Percentiles rank a stretch among this genome's conserved stretches.
Evolutionary conservation across 2,888 invertebrate genomes (phyloP).

Genomic region (Leucophenga montana): DNA sequence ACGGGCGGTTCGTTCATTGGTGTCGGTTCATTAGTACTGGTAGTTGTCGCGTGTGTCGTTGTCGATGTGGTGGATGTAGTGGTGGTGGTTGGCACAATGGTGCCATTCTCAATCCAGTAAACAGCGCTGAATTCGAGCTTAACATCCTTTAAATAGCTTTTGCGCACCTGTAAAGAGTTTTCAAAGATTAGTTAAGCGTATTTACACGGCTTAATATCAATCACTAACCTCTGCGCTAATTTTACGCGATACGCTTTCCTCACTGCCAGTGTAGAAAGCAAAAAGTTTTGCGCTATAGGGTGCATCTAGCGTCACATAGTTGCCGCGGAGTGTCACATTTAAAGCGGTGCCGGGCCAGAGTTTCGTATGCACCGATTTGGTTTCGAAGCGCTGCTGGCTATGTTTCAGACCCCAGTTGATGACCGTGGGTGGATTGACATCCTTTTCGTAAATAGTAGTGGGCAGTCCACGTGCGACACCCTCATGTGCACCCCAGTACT

Average conservation of each 20-base stretch:
- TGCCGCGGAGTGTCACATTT: slow-evolving; percentile 85
- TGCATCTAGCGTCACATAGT: slow-evolving; percentile 82
- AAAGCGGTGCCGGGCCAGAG: slow-evolving; percentile 86
- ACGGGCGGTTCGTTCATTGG: slow-evolving; percentile 73
- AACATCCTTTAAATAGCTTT: slow-evolving; percentile 80
- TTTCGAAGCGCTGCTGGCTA: slow-evolving; percentile 75
- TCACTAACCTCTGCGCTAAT: slow-evolving; percentile 67
- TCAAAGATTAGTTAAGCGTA: neutral
- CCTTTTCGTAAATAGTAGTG: slow-evolving; percentile 69
- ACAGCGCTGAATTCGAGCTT: slow-evolving; percentile 83
- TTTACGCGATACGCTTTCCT: slow-evolving; percentile 68
- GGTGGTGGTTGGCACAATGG: slow-evolving; percentile 83
- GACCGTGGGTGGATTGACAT: slow-evolving; percentile 71
- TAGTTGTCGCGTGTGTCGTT: slow-evolving; percentile 75
- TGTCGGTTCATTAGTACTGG: slow-evolving; percentile 74
- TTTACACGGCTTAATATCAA: neutral
- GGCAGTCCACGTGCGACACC: slow-evolving; percentile 72
- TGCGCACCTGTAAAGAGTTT: slow-evolving; percentile 70
- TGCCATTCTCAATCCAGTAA: slow-evolving; percentile 84
- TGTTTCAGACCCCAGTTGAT: slow-evolving; percentile 82
- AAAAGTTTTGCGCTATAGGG: slow-evolving; percentile 83
- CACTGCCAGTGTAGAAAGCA: slow-evolving; percentile 74
- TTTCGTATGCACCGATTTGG: slow-evolving; percentile 76
- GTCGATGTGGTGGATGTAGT: slow-evolving; percentile 78
- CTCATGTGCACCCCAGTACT: slow-evolving; percentile 87